These are phyloP conservation scores for Camponotus fellah DNA, from an alignment of 2,888 invertebrate species.

Conservation along the genomic window DNA sequence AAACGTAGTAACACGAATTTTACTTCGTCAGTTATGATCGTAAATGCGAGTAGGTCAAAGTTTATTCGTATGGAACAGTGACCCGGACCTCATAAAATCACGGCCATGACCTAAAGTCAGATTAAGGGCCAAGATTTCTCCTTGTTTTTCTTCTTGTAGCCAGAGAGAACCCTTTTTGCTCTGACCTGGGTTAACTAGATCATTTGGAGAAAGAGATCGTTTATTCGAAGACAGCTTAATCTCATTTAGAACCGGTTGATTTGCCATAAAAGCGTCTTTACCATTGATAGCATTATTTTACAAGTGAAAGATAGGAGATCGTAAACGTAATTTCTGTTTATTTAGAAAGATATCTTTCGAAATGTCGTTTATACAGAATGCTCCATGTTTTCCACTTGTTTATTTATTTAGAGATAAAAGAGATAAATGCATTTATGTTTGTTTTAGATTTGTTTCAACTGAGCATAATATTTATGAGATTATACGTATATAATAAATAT, in stretches of 20 bases:
- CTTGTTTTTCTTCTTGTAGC: constrained; percentile 42
- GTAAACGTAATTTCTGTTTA: background rate
- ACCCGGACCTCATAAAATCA: constrained; percentile 67
- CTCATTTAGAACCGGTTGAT: background rate
- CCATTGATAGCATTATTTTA: background rate
- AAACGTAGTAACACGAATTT: background rate
- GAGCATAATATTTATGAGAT: background rate
- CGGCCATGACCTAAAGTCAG: constrained; percentile 67
- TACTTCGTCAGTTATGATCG: constrained; percentile 39
- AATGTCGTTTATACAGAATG: background rate
- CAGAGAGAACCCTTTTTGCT: constrained; percentile 28
- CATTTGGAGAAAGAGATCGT: background rate
- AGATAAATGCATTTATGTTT: background rate
- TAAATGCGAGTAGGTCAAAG: constrained; percentile 58
- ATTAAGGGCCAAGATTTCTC: constrained; percentile 61
- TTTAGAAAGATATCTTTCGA: background rate
- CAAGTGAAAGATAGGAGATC: background rate
- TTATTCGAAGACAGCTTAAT: constrained; percentile 6
- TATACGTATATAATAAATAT: background rate
- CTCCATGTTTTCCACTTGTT: background rate
- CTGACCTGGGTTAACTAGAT: constrained; percentile 68
- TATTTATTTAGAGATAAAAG: background rate
- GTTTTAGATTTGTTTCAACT: background rate
- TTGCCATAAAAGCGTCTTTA: background rate
- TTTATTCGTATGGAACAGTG: constrained; percentile 60